phyloP scores from a whole-genome alignment of 2,888 invertebrate genomes.

The Subacronicta megacephala region DNA sequence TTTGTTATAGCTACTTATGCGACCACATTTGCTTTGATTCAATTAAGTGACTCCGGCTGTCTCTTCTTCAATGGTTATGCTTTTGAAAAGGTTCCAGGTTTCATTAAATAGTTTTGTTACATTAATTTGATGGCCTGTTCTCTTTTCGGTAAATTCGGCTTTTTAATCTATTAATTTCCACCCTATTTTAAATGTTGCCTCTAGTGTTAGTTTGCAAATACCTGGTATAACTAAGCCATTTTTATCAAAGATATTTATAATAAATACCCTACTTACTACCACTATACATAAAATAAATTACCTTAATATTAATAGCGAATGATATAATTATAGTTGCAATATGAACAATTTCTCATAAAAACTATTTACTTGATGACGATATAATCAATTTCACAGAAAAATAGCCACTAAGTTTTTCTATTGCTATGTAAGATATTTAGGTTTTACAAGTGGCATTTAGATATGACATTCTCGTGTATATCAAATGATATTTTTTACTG shows the following conservation, averaged over 20 bases:
- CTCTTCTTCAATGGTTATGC: too few species aligned
- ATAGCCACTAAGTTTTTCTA: slow-evolving; percentile 12
- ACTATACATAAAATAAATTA: background rate
- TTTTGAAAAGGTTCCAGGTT: too few species aligned
- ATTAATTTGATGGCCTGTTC: too few species aligned
- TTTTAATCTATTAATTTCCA: background rate
- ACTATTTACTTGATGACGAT: background rate
- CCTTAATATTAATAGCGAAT: slow-evolving; percentile 1
- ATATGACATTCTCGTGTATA: slow-evolving; percentile 17
- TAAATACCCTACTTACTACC: background rate
- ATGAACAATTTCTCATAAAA: slow-evolving; percentile 2
- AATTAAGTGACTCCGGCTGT: too few species aligned
- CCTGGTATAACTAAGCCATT: background rate
- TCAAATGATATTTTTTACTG: slow-evolving; percentile 19
- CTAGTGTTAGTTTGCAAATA: background rate
- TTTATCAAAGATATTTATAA: background rate
- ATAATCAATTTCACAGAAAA: slow-evolving; percentile 16
- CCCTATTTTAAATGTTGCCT: background rate
- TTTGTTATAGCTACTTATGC: too few species aligned
- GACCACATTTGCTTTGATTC: too few species aligned
- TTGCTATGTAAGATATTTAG: slow-evolving; percentile 25
- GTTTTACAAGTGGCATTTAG: slow-evolving; percentile 17
- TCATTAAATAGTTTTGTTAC: too few species aligned
- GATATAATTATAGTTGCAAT: slow-evolving; percentile 1
- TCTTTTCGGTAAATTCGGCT: too few species aligned